Evolutionary conservation across 2,113 vertebrate genomes (phyloP), one percentile per base, ranked within the genome.

Genomic region (Megaptera novaeangliae): DNA sequence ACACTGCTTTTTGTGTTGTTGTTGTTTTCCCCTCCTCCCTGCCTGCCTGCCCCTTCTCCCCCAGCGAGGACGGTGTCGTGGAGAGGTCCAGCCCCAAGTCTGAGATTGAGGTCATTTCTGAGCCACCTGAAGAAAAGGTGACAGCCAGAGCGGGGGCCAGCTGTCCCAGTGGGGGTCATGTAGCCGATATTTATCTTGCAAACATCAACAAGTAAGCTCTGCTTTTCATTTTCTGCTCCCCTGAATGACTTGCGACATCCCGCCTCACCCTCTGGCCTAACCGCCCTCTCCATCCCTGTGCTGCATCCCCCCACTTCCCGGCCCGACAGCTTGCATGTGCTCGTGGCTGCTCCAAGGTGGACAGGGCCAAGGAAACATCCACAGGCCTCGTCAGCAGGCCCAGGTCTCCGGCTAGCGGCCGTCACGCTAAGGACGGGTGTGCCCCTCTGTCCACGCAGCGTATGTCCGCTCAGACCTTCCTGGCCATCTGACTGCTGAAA

Each of bases 121-220:
- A 99, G 97, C 99, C 99, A 95, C 99, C 98, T 36, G 99, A 99
- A 98, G 99, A 99, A 94, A 99, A 99, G 69, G 99, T 99, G 98
- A 99, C 99, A 41, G 99, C 99, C 41, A 98, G 99, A 98, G 99
- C 99, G 92, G 99, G 99, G 55, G 99, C 99, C 97, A 99, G 99
- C 95, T 99, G 99, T 92, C 99, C 99, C 3, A 99, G 99, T 17
- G 99, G 99, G 96, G 99, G 99, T 81, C 99, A 99, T 92, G 99
- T 99, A 95, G 99, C 99, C 13, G 99, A 99, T 78, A 99, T 99
- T 98, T 99, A 99, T 98, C 99, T 99, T 97, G 99, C 99, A 94
- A 99, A 99, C 99, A 99, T 99, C 95, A 99, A 99, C 99, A 99
- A 99, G 99, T 99, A 99, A 98, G 99, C 98, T 88, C 97, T 97